Percentiles rank a stretch among this genome's conserved stretches.
Conservation (phyloP, 1,140 invertebrate species). For the Nomia melanderi region DNA sequence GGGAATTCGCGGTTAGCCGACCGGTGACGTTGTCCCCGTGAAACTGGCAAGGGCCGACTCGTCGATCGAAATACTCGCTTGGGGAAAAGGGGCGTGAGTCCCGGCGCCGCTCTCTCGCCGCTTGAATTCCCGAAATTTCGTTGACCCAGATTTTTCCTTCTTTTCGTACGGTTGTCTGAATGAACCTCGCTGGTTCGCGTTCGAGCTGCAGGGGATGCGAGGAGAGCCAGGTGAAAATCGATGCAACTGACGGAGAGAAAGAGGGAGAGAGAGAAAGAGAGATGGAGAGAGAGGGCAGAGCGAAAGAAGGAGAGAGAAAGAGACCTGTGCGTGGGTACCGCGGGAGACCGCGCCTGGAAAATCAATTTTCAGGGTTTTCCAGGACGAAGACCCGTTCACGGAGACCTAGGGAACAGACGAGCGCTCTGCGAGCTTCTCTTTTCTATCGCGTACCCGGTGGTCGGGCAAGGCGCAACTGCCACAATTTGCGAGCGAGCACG, state of each 20-base stretch:
- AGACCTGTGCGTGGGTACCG: slow-evolving; percentile 63
- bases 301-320: slow-evolving; percentile 28
- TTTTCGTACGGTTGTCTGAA: slow-evolving; percentile 58
- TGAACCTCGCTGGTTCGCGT: slow-evolving; percentile 57
- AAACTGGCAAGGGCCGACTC: too few relatives aligned
- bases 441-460: slow-evolving; percentile 18
- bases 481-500: slow-evolving; percentile 64
- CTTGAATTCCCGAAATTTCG: neutral
- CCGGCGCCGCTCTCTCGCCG: too few relatives aligned
- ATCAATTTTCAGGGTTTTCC: slow-evolving; percentile 75
- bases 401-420: slow-evolving; percentile 58
- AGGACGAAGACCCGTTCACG: slow-evolving; percentile 63
- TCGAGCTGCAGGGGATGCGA: slow-evolving; percentile 44
- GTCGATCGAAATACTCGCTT: neutral
- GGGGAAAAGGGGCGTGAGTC: too few relatives aligned
- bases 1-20: neutral
- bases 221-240: slow-evolving; percentile 69
- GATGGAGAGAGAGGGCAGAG: neutral
- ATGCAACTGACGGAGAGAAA: slow-evolving; percentile 59
- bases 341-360: slow-evolving; percentile 75
- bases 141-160: slow-evolving; percentile 52
- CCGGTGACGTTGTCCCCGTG: too few relatives aligned
- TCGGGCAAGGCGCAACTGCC: slow-evolving; percentile 35
- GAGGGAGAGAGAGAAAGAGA: neutral
- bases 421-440: slow-evolving; percentile 40